These are phyloP conservation scores for Netelia melanura DNA, from an alignment of 2,888 invertebrate genomes.

Conservation along the genomic window DNA sequence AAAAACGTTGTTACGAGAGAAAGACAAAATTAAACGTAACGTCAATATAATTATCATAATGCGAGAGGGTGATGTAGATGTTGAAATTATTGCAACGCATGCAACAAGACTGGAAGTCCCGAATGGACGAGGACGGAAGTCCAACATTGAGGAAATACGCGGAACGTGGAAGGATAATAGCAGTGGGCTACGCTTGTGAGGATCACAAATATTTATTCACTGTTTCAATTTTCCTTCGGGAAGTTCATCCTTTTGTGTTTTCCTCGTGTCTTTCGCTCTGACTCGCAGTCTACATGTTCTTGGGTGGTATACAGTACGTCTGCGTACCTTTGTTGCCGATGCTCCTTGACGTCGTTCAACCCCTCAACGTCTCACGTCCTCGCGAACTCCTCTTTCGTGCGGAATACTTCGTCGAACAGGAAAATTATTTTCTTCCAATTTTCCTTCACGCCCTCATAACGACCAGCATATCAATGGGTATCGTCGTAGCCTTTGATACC, in stretches of 20 bases:
- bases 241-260: background rate
- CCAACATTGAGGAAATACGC: background rate
- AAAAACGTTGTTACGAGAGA: too few species aligned
- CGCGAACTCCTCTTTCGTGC: conserved; percentile 46
- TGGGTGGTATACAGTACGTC: conserved; percentile 30
- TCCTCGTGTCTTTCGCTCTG: background rate
- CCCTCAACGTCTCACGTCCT: conserved; percentile 52
- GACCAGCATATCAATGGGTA: conserved; percentile 27
- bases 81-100: conserved; percentile 40
- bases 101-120: background rate
- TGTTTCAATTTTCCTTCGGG: background rate
- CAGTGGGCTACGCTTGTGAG: conserved; percentile 35
- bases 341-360: conserved; percentile 43
- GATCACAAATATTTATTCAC: background rate
- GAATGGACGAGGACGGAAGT: background rate
- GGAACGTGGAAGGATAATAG: background rate
- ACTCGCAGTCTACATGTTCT: conserved; percentile 48
- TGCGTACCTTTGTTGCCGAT: conserved; percentile 38
- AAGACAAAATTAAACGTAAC: too few species aligned
- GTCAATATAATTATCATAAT: background rate
- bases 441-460: conserved; percentile 41
- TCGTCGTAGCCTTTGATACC: conserved; percentile 49
- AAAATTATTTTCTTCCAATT: conserved; percentile 50
- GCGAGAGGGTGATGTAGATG: conserved; percentile 17
- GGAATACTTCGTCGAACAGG: conserved; percentile 55